phyloP scores from a whole-genome alignment of 1,140 invertebrate genomes.

The Drosophila arawakana region DNA sequence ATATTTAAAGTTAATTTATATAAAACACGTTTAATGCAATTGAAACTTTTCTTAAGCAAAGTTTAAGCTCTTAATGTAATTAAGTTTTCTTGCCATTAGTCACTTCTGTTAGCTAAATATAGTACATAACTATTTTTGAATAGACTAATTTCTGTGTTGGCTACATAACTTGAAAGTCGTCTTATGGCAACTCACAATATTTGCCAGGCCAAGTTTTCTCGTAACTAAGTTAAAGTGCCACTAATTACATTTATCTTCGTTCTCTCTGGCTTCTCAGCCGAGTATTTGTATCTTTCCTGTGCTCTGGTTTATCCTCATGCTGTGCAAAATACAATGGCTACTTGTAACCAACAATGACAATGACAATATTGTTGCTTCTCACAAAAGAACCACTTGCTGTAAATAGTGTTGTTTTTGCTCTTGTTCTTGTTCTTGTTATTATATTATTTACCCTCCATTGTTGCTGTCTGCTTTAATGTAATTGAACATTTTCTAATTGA shows the following conservation, averaged over 20 bases:
- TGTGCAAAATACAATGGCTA: constrained; percentile 32
- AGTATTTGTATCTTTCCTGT: background rate
- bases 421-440: constrained; percentile 25
- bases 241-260: constrained; percentile 56
- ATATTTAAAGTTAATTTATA: too few relatives aligned
- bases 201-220: constrained; percentile 1
- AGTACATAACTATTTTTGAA: constrained; percentile 15
- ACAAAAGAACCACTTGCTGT: constrained; percentile 47
- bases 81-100: background rate
- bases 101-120: background rate
- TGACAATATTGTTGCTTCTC: constrained; percentile 15
- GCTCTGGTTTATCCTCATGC: constrained; percentile 39
- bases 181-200: background rate
- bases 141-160: constrained; percentile 6
- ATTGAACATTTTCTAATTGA: constrained; percentile 83
- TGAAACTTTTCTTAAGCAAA: too few relatives aligned
- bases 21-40: too few relatives aligned
- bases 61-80: background rate
- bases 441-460: constrained; percentile 34
- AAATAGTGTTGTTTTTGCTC: constrained; percentile 12
- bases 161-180: too few relatives aligned
- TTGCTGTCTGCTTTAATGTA: constrained; percentile 66
- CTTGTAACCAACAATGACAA: constrained; percentile 21
- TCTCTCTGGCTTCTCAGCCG: background rate
- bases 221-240: constrained; percentile 24